A percentile compares a stretch with the other conserved stretches of the same genome.
Evolutionary conservation across 2,113 vertebrate genomes (phyloP).

Genomic region (Rynchops niger): DNA sequence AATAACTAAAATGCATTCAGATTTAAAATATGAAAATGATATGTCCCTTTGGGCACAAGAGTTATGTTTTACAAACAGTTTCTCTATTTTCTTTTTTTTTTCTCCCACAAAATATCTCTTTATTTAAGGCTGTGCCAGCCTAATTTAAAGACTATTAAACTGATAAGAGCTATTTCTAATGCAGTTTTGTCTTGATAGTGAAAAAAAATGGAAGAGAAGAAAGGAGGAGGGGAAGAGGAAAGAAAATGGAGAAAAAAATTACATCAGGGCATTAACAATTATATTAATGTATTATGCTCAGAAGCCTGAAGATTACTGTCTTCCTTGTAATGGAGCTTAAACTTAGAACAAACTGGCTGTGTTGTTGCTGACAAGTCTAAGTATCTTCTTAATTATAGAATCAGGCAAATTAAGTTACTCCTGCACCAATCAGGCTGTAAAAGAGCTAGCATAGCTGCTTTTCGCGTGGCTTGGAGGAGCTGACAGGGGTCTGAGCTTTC

Average conservation of each 20-base stretch:
- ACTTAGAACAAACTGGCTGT: constrained; percentile 6
- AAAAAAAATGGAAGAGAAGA: background rate
- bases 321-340: constrained; percentile 47
- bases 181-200: background rate
- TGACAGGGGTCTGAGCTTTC: background rate
- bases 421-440: background rate
- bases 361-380: constrained; percentile 45
- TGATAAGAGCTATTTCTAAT: constrained; percentile 47
- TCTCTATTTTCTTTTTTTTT: constrained; percentile 44
- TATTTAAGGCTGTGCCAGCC: constrained; percentile 62
- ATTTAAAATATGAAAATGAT: constrained; percentile 78
- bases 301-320: constrained; percentile 10
- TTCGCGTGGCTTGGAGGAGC: background rate
- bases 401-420: constrained; percentile 14
- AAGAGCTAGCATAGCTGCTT: background rate
- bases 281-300: constrained; percentile 27
- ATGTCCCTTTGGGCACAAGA: constrained; percentile 70
- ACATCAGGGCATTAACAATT: background rate
- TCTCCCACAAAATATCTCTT: constrained; percentile 56
- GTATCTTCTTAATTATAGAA: constrained; percentile 52
- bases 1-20: constrained; percentile 72
- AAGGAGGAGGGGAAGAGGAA: background rate
- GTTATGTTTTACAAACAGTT: constrained; percentile 75
- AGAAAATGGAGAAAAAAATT: background rate
- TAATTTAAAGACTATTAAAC: constrained; percentile 66